Evolutionary conservation across 2,797 vertebrate genomes (phyloP), one percentile per base, ranked within the genome.

Genomic region (Fistularia tabacaria): DNA sequence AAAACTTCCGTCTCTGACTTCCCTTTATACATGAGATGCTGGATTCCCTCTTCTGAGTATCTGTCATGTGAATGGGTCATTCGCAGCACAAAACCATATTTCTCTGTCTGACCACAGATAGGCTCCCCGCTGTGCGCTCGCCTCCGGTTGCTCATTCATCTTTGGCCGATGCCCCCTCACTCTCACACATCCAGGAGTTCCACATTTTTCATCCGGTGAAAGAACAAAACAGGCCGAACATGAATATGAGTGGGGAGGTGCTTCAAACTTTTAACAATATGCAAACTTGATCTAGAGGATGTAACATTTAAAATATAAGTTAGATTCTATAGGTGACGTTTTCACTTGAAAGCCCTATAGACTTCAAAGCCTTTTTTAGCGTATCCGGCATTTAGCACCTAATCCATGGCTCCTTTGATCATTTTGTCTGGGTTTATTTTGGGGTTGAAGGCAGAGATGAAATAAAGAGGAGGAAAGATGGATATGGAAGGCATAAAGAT

Each of bases 361-460:
- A 83, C 79, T 80, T 87, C 73, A 88, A 86, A 88, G 80, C 64
- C 70, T 38, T 39, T 64, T 76, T 84, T 76, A 71, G 74, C 76
- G 70, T 68, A 85, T 65, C 70, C 62, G 80, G 73, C 78, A 59
- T 89, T 84, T 84, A 82, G 59, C 41, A 41, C 60, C 76, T 87
- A 84, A 86, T 86, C 81, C 76, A 63, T 63, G 53, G 59, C 71
- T 79, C 62, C 69, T 81, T 84, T 84, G 78, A 85, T 83, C 79
- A 85, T 81, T 73, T 72, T 66, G 81, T 82, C 80, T 69, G 82
- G 83, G 74, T 85, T 83, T 80, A 80, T 85, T 82, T 84, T 61
- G 66, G 66, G 77, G 74, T 76, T 78, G 68, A 69, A 77, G 69
- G 72, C 69, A 59, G 60, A 51, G 63, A 55, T 52, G 43, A 86